Base-by-base conservation (phyloP, 2,888 invertebrate species). In the Drosophila peninsularis region DNA sequence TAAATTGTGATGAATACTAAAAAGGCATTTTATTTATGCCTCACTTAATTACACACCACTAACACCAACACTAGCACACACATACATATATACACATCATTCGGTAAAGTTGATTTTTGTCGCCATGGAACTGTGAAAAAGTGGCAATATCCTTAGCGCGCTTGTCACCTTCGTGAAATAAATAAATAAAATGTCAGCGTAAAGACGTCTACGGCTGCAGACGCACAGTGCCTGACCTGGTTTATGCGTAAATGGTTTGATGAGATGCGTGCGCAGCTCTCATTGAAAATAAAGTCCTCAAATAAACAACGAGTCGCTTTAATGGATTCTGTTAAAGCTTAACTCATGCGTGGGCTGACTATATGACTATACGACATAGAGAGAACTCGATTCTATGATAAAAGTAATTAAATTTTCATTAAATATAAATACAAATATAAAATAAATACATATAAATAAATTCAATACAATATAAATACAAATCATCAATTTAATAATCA, bases 1-100 rank as follows among this genome's bases (percentile, higher is more conserved):
- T 86, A 89, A 89, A 89, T 91, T 91, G 85, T 81, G 85, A 90
- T 90, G 90, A 91, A 91, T 90, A 90, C 89, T 89, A 90, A 91
- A 90, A 88, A 82, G 88, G 84, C 83, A 82, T 87, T 89, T 88
- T 89, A 87, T 89, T 89, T 85, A 89, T 89, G 85, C 87, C 80
- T 82, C 78, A 80, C 80, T 77, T 87, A 85, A 85, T 85, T 85
- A 83, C 80, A 78, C 79, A 74, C 71, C 66, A 63, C 55, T 45
- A 47, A 64, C 30, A 56, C 37, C 39, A 21, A 67, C 30, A 52
- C 44, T 36, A n/a, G 62, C 61, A 21, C 49, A 52, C 14, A 49
- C 32, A 50, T 17, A n/a, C 24, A 32, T 47, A 37, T 17, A 52
- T 11, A 27, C 7, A 17, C 53, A 52, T 10, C 37, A 49, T 17